Conservation (phyloP, 2,113 vertebrate genomes). For the Triplophysa dalaica region DNA sequence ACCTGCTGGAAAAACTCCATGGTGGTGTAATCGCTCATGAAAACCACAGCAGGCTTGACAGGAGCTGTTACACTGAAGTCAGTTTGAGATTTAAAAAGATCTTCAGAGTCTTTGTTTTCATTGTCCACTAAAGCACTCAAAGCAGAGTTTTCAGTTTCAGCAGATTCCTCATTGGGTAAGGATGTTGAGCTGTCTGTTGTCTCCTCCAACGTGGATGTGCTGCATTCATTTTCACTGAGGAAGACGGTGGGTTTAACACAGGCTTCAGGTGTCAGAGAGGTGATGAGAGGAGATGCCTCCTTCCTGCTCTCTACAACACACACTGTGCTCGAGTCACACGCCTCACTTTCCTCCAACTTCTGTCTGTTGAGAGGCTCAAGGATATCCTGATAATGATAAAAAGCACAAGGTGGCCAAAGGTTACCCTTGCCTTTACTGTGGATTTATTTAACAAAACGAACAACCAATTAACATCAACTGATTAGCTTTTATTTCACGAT, state of each 20-base stretch:
- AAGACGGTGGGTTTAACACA: neutral
- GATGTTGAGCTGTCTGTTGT: neutral
- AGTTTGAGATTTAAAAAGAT: neutral
- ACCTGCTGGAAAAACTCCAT: slow-evolving; percentile 75
- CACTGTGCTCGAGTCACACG: slow-evolving; percentile 64
- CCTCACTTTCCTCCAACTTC: slow-evolving; percentile 56
- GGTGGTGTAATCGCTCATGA: slow-evolving; percentile 75
- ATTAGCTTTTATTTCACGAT: no score
- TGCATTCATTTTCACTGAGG: neutral
- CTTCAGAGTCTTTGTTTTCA: neutral
- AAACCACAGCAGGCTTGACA: slow-evolving; percentile 34
- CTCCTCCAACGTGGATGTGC: neutral
- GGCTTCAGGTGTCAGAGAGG: neutral
- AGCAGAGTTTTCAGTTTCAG: slow-evolving; percentile 13
- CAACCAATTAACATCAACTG: no score
- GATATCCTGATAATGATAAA: slow-evolving; percentile 55
- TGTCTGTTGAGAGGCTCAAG: slow-evolving; percentile 51
- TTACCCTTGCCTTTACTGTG: neutral
- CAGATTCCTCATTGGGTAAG: neutral
- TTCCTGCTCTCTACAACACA: slow-evolving; percentile 62
- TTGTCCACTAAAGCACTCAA: neutral
- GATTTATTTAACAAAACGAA: no score
- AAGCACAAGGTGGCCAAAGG: neutral
- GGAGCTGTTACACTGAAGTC: neutral
- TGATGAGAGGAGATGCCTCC: neutral